Conservation (phyloP, 1,140 invertebrate species). For the Papilio glaucus region DNA sequence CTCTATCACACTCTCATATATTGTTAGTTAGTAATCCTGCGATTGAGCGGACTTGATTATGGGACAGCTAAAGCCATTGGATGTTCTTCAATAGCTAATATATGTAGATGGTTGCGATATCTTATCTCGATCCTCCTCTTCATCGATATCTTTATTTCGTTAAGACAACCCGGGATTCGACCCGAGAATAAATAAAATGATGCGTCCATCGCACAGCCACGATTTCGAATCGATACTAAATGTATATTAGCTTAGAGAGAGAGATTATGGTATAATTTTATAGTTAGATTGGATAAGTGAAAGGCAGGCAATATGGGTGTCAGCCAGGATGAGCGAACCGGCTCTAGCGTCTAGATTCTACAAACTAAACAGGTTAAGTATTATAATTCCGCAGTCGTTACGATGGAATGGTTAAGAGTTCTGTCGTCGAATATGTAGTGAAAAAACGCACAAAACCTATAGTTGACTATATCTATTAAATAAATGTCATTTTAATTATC, state of each 20-base stretch:
- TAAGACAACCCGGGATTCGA: not conserved
- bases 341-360: conserved; percentile 14
- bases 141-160: conserved; percentile 12
- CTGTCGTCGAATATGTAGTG: too few relatives aligned
- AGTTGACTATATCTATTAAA: too few relatives aligned
- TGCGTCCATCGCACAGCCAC: not conserved
- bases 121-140: conserved; percentile 16
- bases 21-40: not conserved
- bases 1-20: not conserved
- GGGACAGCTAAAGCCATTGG: not conserved
- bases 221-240: not conserved
- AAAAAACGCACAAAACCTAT: too few relatives aligned
- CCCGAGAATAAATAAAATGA: not conserved
- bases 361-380: not conserved
- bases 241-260: conserved; percentile 20
- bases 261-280: conserved; percentile 30
- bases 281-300: conserved; percentile 30
- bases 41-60: not conserved
- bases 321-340: conserved; percentile 32
- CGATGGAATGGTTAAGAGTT: too few relatives aligned
- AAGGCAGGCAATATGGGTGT: conserved; percentile 29
- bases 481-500: too few relatives aligned
- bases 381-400: too few relatives aligned
- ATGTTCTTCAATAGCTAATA: not conserved
- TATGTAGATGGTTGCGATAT: conserved; percentile 14